Base-by-base conservation (phyloP, 2,113 vertebrate species). In the Cercopithecus mona region DNA sequence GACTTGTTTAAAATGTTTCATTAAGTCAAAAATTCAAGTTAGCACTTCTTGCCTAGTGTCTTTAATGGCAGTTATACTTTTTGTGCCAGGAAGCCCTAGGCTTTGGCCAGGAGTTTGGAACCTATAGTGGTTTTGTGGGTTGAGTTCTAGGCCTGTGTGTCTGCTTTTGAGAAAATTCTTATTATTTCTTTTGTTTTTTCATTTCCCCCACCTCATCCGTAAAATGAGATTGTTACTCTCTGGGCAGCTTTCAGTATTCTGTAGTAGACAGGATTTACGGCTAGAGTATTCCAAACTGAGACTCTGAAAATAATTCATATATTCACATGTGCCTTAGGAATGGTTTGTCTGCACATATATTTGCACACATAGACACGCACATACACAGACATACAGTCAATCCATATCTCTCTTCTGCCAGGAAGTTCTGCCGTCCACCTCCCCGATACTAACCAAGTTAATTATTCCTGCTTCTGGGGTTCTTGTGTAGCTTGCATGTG, bases 331-430 rank as follows among this genome's bases (percentile, higher is more conserved):
- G 30, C 85, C 79, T n/a, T 25, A 3, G 57, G 50, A 27, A 12
- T 32, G 22, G 16, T 12, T 66, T 35, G 6, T 20, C 10, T 2
- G 7, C 32, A 20, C 3, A 0, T 8, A 38, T 9, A 38, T 52
- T 17, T 52, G 23, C 14, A 10, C 13, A 3, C 10, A 18, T 4
- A 59, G 3, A 30, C n/a, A 55, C 4, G 2, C n/a, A 20, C 70
- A 61, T 1, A 11, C 22, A 64, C 27, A 14, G 61, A 13, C 27
- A 64, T 30, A 64, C 30, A 14, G 13, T 6, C 8, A 35, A 4
- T 17, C 45, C 18, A 20, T 9, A 2, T 30, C 16, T 59, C 40
- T 27, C 45, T 30, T 13, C n/a, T 6, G 61, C 64, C 40, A 17
- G 80, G 80, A 72, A 40, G 6, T 45, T 66, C 45, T 16, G 35